Percentiles rank a stretch among this genome's conserved stretches.
These are phyloP conservation scores for Phania funesta DNA, from an alignment of 2,888 invertebrate species.

Conservation along the genomic window DNA sequence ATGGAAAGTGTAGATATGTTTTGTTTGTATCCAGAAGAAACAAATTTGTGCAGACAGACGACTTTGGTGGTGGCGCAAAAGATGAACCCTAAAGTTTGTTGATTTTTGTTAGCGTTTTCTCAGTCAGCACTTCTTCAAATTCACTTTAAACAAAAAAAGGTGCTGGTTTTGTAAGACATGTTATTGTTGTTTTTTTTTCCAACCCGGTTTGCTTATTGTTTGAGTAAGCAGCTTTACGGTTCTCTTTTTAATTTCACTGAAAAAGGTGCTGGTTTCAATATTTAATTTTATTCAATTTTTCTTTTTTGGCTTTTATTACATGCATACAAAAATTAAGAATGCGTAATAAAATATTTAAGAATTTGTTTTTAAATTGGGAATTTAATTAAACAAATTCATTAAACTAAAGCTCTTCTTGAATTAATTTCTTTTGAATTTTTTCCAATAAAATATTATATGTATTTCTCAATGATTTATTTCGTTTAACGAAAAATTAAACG, in stretches of 20 bases:
- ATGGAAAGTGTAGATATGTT: neutral
- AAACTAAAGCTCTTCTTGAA: slow-evolving; percentile 1
- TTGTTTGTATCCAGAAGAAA: slow-evolving; percentile 16
- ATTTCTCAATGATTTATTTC: slow-evolving; percentile 38
- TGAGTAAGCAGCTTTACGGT: neutral
- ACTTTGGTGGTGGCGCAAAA: slow-evolving; percentile 3
- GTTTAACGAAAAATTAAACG: slow-evolving; percentile 47
- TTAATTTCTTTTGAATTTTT: slow-evolving; percentile 27
- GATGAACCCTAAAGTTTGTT: slow-evolving; percentile 53
- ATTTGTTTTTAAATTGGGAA: neutral
- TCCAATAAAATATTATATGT: neutral
- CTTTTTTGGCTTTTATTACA: slow-evolving; percentile 2
- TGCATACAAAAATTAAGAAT: slow-evolving; percentile 1
- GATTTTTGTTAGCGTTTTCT: slow-evolving; percentile 32
- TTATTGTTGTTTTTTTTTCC: slow-evolving; percentile 32
- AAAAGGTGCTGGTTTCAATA: slow-evolving; percentile 42
- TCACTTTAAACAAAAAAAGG: slow-evolving; percentile 24
- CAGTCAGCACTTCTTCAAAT: slow-evolving; percentile 24
- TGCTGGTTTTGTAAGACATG: slow-evolving; percentile 44
- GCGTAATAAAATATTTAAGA: neutral
- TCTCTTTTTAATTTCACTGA: slow-evolving; percentile 7
- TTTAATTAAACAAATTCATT: neutral
- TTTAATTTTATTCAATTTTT: slow-evolving; percentile 31
- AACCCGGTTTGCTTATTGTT: slow-evolving; percentile 51
- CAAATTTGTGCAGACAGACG: neutral